phyloP scores from a whole-genome alignment of 2,888 invertebrate genomes.

The Andrena trimmerana region DNA sequence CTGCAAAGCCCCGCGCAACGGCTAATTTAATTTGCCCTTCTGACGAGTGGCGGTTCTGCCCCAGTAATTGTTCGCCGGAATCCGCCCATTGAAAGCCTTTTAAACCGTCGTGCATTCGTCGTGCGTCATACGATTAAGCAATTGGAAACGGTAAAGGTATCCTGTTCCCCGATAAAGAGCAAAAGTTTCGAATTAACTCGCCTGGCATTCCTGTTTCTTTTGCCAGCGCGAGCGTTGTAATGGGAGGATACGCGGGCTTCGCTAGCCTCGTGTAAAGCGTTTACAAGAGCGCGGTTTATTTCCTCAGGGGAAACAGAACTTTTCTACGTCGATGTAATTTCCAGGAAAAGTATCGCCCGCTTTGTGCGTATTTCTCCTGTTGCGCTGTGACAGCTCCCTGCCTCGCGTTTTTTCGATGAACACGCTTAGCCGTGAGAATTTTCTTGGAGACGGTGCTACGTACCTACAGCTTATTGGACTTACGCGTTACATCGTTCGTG shows the following conservation, averaged over 20 bases:
- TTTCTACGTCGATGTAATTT: neutral
- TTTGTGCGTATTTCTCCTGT: neutral
- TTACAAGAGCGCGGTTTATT: slow-evolving; percentile 3
- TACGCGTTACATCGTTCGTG: neutral
- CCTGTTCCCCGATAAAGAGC: neutral
- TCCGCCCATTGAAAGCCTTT: slow-evolving; percentile 4
- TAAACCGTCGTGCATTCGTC: neutral
- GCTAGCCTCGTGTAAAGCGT: neutral
- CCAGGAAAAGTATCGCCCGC: neutral
- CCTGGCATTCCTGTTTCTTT: neutral
- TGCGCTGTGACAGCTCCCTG: neutral
- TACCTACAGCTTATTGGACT: neutral
- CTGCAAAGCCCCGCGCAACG: slow-evolving; percentile 28
- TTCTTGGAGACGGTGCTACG: neutral
- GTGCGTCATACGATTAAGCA: neutral
- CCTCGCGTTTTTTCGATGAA: neutral
- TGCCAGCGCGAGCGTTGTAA: neutral
- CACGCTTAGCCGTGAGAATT: neutral
- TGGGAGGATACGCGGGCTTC: neutral
- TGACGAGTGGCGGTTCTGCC: slow-evolving; percentile 16
- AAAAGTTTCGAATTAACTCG: neutral
- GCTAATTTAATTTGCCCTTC: slow-evolving; percentile 35
- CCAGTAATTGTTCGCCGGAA: slow-evolving; percentile 14
- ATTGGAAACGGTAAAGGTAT: neutral
- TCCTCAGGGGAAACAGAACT: slow-evolving; percentile 7